Base-by-base conservation (phyloP, 2,888 invertebrate species). In the Nomada ruficornis region DNA sequence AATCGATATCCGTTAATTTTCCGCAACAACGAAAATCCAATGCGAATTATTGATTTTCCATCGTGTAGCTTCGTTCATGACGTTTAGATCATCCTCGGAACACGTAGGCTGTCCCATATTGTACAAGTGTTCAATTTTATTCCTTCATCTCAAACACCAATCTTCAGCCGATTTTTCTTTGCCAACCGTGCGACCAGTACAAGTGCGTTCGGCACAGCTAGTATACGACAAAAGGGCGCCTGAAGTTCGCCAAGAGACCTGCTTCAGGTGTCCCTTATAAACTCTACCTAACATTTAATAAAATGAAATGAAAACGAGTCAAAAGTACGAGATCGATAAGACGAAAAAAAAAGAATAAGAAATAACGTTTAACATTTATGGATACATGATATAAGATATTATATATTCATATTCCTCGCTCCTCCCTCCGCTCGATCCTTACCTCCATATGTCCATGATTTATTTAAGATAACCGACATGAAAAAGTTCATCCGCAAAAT, bases 141-240 rank as follows among this genome's bases (percentile, higher is more conserved):
- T 52, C n/a, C 20, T 55, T 23, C 29, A 5, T 67, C 83, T 77
- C 83, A 80, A 62, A 42, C 44, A 29, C 36, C 82, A 26, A 83
- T 86, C 79, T 91, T 92, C 90, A 89, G 91, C 84, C 87, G 89
- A 91, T 90, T 70, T 59, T 26, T 20, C 84, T 84, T 85, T 86
- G 85, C 90, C 91, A 77, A 82, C 87, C 85, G 82, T 89, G 89
- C 93, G 93, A 93, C 91, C 93, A 94, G 94, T 94, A 94, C 94
- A 94, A 94, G 94, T 94, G 94, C 94, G 90, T 93, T 91, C 90
- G 91, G 94, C 94, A 94, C 94, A 94, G 93, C 94, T 94, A 93
- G 94, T 94, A 94, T 94, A 94, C 94, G 94, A 94, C 88, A 91
- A 92, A 88, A 86, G 88, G 89, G 87, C 89, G 90, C 89, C 90